Conservation (phyloP, 1,140 invertebrate genomes). For the Bradynema listronoti region DNA sequence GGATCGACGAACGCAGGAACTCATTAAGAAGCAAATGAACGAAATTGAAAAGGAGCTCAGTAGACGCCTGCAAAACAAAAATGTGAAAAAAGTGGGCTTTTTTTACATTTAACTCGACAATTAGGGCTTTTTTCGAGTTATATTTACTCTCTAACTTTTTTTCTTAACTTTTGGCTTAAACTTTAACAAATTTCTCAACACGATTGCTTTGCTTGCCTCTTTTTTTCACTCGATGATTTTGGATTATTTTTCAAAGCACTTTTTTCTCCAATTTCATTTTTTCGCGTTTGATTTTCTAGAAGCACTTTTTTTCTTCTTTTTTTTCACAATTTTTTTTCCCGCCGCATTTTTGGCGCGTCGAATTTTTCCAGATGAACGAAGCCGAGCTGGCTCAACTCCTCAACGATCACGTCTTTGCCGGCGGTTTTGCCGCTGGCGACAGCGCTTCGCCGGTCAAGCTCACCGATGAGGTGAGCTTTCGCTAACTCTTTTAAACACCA, state of each 20-base stretch:
- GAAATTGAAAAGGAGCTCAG: slow-evolving; percentile 55
- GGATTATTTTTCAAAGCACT: too few relatives aligned
- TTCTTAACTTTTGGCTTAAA: too few relatives aligned
- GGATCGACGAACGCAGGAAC: slow-evolving; percentile 31
- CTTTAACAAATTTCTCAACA: slow-evolving; percentile 35
- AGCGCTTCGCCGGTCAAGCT: background rate
- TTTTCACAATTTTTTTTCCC: background rate
- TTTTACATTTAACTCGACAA: slow-evolving; percentile 7
- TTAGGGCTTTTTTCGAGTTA: too few relatives aligned
- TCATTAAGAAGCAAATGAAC: slow-evolving; percentile 55
- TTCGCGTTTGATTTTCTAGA: too few relatives aligned
- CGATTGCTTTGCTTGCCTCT: slow-evolving; percentile 15
- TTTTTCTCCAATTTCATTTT: too few relatives aligned
- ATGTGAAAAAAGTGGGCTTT: slow-evolving; percentile 47
- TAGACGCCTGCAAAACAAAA: slow-evolving; percentile 53
- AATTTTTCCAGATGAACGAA: slow-evolving; percentile 46
- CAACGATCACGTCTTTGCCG: slow-evolving; percentile 38
- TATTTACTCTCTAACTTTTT: too few relatives aligned
- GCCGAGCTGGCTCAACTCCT: slow-evolving; percentile 39
- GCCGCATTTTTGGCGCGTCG: slow-evolving; percentile 7
- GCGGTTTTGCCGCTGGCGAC: slow-evolving; percentile 17
- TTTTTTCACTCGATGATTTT: slow-evolving; percentile 6
- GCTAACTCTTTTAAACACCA: too few relatives aligned
- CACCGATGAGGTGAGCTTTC: slow-evolving; percentile 7
- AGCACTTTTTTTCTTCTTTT: slow-evolving; percentile 13